Evolutionary conservation across 2,888 invertebrate species (phyloP).

Genomic region (Drosophila peninsularis): DNA sequence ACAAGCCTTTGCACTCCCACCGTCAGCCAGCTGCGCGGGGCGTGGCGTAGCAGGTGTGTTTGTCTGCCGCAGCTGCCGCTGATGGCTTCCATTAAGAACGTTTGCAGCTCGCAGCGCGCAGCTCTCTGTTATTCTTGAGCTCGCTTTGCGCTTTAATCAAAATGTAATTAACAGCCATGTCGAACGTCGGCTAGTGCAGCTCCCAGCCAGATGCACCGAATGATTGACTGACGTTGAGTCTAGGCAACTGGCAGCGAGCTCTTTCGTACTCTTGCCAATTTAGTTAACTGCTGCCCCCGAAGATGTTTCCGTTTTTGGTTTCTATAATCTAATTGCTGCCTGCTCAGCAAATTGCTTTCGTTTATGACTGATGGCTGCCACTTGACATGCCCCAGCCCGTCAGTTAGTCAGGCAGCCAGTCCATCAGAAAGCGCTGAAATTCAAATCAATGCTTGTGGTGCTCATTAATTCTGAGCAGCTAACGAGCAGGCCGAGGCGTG

Average conservation of each 20-base stretch:
- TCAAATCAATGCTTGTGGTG: slow-evolving; percentile 46
- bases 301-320: slow-evolving; percentile 30
- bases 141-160: slow-evolving; percentile 67
- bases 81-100: slow-evolving; percentile 53
- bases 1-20: slow-evolving; percentile 34
- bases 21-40: background rate
- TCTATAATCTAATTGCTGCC: slow-evolving; percentile 39
- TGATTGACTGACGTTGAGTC: slow-evolving; percentile 48
- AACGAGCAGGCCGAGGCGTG: slow-evolving; percentile 1
- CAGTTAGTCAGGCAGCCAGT: background rate
- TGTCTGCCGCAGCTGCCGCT: slow-evolving; percentile 31
- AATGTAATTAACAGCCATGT: slow-evolving; percentile 71
- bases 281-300: slow-evolving; percentile 16
- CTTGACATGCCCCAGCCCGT: slow-evolving; percentile 16
- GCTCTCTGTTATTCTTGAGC: slow-evolving; percentile 6
- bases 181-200: slow-evolving; percentile 45
- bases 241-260: slow-evolving; percentile 8
- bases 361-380: slow-evolving; percentile 42
- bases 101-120: background rate
- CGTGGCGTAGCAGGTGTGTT: slow-evolving; percentile 25
- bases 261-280: slow-evolving; percentile 10
- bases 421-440: slow-evolving; percentile 14
- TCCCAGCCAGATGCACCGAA: slow-evolving; percentile 38
- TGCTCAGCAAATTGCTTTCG: slow-evolving; percentile 41
- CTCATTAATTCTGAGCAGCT: slow-evolving; percentile 40